phyloP scores from a whole-genome alignment of 2,888 invertebrate species.

The Geophilus truncorum region DNA sequence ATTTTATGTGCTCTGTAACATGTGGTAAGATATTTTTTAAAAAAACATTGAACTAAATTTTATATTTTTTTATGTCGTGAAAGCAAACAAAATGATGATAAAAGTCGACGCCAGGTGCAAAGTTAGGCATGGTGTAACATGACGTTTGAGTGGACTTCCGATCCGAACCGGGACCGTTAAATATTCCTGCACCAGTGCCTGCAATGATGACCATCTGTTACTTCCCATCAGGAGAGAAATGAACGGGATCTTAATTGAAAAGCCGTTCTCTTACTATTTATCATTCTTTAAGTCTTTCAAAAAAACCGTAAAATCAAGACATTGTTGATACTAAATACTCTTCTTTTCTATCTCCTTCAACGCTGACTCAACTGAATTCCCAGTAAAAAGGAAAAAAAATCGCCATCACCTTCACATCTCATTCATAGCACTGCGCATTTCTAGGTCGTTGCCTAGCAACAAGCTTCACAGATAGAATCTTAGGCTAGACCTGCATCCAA shows the following conservation, averaged over 20 bases:
- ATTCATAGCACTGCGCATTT: slow-evolving; percentile 16
- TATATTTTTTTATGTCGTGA: no score
- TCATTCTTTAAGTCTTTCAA: background rate
- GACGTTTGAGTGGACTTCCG: background rate
- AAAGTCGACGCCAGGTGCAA: background rate
- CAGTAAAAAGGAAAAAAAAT: background rate
- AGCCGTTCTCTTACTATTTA: background rate
- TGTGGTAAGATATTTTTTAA: no score
- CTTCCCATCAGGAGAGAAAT: background rate
- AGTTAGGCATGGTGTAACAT: background rate
- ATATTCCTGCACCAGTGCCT: slow-evolving; percentile 5
- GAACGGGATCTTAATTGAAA: slow-evolving; percentile 4
- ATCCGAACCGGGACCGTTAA: background rate
- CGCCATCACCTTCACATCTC: slow-evolving; percentile 1
- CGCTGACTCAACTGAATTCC: background rate
- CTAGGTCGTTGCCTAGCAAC: slow-evolving; percentile 12
- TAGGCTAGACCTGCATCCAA: background rate
- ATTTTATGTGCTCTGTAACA: no score
- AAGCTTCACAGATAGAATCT: background rate
- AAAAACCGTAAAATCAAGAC: background rate
- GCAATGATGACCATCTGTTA: slow-evolving; percentile 20
- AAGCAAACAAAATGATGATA: background rate
- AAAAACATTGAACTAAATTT: no score
- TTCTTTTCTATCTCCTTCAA: background rate
- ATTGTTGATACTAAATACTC: background rate